Evolutionary conservation across 2,113 vertebrate genomes (phyloP).

Genomic region (Eptesicus fuscus): DNA sequence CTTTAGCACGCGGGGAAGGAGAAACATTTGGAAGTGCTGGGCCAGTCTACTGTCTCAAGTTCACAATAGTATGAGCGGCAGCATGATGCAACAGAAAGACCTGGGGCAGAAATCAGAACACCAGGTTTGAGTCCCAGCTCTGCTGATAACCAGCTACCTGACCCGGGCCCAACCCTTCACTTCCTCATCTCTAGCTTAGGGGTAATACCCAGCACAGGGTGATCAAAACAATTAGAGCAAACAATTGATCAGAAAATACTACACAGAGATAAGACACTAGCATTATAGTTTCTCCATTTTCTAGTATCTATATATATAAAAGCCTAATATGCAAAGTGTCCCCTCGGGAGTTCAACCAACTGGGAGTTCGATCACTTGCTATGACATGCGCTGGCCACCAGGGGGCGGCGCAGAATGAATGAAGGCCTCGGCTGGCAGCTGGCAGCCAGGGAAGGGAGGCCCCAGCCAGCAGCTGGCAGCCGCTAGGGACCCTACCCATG

Average conservation of each 20-base stretch:
- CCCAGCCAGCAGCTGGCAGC: no score
- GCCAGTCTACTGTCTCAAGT: background rate
- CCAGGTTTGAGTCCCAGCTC: background rate
- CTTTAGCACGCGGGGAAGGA: background rate
- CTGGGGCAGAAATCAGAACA: background rate
- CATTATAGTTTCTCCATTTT: background rate
- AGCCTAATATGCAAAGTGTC: no score
- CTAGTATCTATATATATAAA: background rate
- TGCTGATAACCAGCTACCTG: background rate
- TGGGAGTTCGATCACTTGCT: no score
- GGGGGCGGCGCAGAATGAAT: no score
- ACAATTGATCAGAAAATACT: background rate
- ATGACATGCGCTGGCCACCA: no score
- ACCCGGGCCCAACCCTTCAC: background rate
- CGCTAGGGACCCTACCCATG: no score
- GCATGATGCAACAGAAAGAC: background rate
- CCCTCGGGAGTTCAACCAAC: no score
- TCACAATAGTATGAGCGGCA: fast-evolving
- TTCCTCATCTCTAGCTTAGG: background rate
- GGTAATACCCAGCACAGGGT: background rate
- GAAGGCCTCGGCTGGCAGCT: no score
- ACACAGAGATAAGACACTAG: background rate
- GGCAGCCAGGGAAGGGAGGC: no score
- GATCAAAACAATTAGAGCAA: background rate
- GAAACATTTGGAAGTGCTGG: background rate